Conservation (phyloP, 2,888 invertebrate species). For the Pemphredon lugubris region DNA sequence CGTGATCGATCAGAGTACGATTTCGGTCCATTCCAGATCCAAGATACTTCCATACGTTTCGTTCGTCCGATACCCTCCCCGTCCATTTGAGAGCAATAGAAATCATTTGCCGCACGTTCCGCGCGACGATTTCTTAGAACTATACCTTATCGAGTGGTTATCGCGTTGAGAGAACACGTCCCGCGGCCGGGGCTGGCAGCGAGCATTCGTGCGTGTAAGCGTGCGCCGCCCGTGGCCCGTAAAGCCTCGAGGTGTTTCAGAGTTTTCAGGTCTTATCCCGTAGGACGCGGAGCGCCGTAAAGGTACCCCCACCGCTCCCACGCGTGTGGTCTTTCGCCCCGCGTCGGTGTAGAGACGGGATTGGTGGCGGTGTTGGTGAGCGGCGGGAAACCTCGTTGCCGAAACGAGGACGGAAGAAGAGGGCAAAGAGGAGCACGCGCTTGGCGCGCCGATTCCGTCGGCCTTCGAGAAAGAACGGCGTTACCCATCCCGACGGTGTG, state of each 20-base stretch:
- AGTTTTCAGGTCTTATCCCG: slow-evolving; percentile 24
- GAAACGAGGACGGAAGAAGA: slow-evolving; percentile 25
- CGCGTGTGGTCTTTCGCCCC: slow-evolving; percentile 23
- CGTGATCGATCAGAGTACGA: too few species aligned
- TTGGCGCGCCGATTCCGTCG: slow-evolving; percentile 8
- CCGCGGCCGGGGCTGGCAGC: slow-evolving; percentile 11
- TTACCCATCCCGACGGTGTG: slow-evolving; percentile 17
- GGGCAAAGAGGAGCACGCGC: slow-evolving; percentile 15
- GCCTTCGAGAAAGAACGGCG: slow-evolving; percentile 6
- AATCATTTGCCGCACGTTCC: too few species aligned
- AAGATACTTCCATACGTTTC: too few species aligned
- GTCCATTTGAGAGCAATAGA: too few species aligned
- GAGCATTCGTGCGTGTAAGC: background rate
- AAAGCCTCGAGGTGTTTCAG: slow-evolving; percentile 29
- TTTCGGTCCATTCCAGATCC: too few species aligned
- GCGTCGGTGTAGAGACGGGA: slow-evolving; percentile 2
- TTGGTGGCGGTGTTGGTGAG: slow-evolving; percentile 1
- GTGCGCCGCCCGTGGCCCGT: slow-evolving; percentile 10
- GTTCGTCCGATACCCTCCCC: too few species aligned
- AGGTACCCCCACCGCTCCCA: background rate
- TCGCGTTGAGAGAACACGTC: background rate
- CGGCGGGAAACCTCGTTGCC: slow-evolving; percentile 14
- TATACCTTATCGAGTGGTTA: too few species aligned
- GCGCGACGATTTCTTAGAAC: too few species aligned
- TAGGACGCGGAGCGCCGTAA: slow-evolving; percentile 1